A percentile compares a stretch with the other conserved stretches of the same genome.
These are phyloP conservation scores for Sinohyriopsis cumingii DNA, from an alignment of 2,888 invertebrate genomes.

Conservation along the genomic window DNA sequence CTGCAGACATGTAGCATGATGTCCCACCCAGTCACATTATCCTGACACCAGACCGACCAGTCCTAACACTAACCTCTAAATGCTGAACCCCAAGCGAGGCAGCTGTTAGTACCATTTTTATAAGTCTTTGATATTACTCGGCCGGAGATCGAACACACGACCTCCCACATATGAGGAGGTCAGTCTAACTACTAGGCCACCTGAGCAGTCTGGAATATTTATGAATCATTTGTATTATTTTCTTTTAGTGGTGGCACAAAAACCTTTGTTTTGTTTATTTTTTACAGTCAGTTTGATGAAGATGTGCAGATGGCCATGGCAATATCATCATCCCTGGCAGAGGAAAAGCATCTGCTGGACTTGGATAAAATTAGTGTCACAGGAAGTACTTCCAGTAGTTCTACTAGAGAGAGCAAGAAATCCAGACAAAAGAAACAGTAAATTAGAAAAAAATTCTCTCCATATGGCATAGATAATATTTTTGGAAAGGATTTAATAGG, in stretches of 20 bases:
- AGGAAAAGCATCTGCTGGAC: constrained; percentile 19
- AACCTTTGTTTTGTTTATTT: background rate
- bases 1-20: too few relatives aligned
- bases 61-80: too few relatives aligned
- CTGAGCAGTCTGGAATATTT: too few relatives aligned
- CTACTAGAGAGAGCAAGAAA: constrained; percentile 12
- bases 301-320: constrained; percentile 61
- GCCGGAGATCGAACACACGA: too few relatives aligned
- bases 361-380: constrained; percentile 8
- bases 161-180: too few relatives aligned
- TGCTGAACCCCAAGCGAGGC: too few relatives aligned
- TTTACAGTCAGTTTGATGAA: constrained; percentile 46
- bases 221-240: background rate
- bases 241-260: background rate
- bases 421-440: constrained; percentile 28
- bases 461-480: background rate
- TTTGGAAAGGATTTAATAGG: background rate
- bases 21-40: too few relatives aligned
- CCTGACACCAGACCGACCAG: too few relatives aligned
- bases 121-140: too few relatives aligned
- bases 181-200: too few relatives aligned
- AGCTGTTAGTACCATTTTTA: too few relatives aligned
- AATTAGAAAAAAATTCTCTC: background rate
- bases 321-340: constrained; percentile 55
- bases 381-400: constrained; percentile 1